Base-by-base conservation (phyloP, 2,888 invertebrate genomes). In the Eudemis profundana region DNA sequence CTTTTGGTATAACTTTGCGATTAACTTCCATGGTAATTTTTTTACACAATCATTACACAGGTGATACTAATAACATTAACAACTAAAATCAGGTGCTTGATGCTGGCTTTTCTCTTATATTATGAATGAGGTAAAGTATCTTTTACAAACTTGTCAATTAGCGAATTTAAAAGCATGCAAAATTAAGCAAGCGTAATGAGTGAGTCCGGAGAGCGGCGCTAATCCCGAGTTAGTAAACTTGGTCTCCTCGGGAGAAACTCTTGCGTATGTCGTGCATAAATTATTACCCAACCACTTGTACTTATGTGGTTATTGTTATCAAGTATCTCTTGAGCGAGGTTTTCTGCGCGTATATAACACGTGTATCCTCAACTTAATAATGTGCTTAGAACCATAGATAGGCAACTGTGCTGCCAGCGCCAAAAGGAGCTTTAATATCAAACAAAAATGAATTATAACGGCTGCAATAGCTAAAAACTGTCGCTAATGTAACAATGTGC, bases 141-240 rank as follows among this genome's bases (percentile, higher is more conserved):
- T 44, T 29, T 23, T 44, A 72, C 72, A 79, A 80, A 81, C 75
- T 79, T 78, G 57, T 66, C 62, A 62, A 74, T 61, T 68, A 50
- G 38, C 50, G 36, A 70, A 66, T 68, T 69, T 61, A 67, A 66
- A 67, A 69, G 61, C 72, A 70, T 77, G 78, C 70, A 81, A 82
- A 78, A 85, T 83, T 81, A 78, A 83, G 74, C 70, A 75, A 76
- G 77, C 69, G 79, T 82, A 82, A 83, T 83, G 75, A 82, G 78
- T 72, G 66, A 71, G 74, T 72, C 70, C 70, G 75, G 72, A 76
- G 72, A 76, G 74, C 72, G 65, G 74, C 76, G 77, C 72, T 82
- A 81, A 81, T 78, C 76, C 75, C 68, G 72, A 67, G 70, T 70
- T 66, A 66, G 56, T 62, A 62, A 54, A 68, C 61, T 50, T 66